Evolutionary conservation across 1,140 invertebrate species (phyloP).

Genomic region (Gryllus bimaculatus): DNA sequence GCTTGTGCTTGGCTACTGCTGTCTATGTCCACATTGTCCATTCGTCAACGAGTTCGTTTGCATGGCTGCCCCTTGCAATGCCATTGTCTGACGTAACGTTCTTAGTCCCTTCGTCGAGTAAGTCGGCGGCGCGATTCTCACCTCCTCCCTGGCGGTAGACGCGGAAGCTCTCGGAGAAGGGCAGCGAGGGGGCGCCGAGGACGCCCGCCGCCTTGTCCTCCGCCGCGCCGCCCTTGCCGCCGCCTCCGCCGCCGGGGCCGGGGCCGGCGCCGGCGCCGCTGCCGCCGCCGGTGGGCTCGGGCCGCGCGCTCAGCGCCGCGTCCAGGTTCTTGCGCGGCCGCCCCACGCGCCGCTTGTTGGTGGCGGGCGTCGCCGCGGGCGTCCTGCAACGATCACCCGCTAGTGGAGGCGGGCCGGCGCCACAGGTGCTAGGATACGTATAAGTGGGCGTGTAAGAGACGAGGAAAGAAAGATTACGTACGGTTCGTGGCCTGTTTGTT

Average conservation of each 20-base stretch:
- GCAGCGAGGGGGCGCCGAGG: not conserved
- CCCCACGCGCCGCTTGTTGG: conserved; percentile 21
- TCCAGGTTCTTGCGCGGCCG: conserved; percentile 28
- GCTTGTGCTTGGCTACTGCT: too few relatives aligned
- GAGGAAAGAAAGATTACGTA: too few relatives aligned
- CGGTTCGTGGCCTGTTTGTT: too few relatives aligned
- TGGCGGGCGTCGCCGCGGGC: not conserved
- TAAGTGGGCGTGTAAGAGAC: too few relatives aligned
- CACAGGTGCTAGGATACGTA: too few relatives aligned
- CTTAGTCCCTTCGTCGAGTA: too few relatives aligned
- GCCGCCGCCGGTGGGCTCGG: not conserved
- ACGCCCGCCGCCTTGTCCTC: not conserved
- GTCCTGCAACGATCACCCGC: conserved; percentile 7
- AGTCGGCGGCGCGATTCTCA: conserved; percentile 18
- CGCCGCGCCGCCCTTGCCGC: not conserved
- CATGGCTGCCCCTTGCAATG: too few relatives aligned
- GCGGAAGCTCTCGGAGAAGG: conserved; percentile 42
- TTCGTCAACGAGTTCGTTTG: too few relatives aligned
- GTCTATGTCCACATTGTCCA: too few relatives aligned
- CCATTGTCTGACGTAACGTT: too few relatives aligned
- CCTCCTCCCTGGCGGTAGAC: conserved; percentile 40
- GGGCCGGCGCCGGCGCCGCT: too few relatives aligned
- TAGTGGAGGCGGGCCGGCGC: not conserved
- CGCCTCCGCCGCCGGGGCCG: too few relatives aligned
- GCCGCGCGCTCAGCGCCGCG: conserved; percentile 7